A percentile compares a stretch with the other conserved stretches of the same genome.
phyloP scores from a whole-genome alignment of 2,888 invertebrate species.

The Drepanosiphum platanoidis region DNA sequence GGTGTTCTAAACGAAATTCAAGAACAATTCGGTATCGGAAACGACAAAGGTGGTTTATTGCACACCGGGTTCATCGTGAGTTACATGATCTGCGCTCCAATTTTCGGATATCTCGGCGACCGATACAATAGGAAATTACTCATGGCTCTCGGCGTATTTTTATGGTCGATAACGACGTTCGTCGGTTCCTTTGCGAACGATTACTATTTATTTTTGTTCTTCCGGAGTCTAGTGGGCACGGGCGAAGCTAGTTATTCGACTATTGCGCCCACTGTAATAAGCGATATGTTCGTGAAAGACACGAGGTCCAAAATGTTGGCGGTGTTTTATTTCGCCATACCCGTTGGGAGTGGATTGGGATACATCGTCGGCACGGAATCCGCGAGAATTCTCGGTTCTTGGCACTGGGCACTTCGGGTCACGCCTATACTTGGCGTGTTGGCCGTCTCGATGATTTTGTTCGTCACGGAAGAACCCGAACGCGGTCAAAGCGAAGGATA shows the following conservation, averaged over 20 bases:
- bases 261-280: slow-evolving; percentile 98
- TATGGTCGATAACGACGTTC: slow-evolving; percentile 96
- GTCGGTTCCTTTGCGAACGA: slow-evolving; percentile 88
- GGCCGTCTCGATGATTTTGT: slow-evolving; percentile 81
- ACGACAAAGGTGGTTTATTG: slow-evolving; percentile 85
- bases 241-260: slow-evolving; percentile 99
- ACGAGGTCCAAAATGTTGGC: slow-evolving; percentile 93
- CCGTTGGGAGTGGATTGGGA: slow-evolving; percentile 95
- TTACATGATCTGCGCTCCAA: slow-evolving; percentile 97
- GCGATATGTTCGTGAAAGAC: slow-evolving; percentile 91
- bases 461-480: slow-evolving; percentile 83
- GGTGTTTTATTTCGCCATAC: slow-evolving; percentile 98
- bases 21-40: slow-evolving; percentile 77
- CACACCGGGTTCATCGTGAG: slow-evolving; percentile 95
- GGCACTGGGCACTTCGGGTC: slow-evolving; percentile 95
- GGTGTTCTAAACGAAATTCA: slow-evolving; percentile 87
- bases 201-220: slow-evolving; percentile 82
- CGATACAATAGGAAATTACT: slow-evolving; percentile 89
- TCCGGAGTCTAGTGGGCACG: slow-evolving; percentile 92
- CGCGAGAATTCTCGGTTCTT: slow-evolving; percentile 75
- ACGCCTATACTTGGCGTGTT: slow-evolving; percentile 86
- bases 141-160: slow-evolving; percentile 89
- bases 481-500: slow-evolving; percentile 90
- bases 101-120: slow-evolving; percentile 98
- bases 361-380: slow-evolving; percentile 94